Base-by-base conservation (phyloP, 2,797 vertebrate genomes). In the Sylvilagus floridanus region DNA sequence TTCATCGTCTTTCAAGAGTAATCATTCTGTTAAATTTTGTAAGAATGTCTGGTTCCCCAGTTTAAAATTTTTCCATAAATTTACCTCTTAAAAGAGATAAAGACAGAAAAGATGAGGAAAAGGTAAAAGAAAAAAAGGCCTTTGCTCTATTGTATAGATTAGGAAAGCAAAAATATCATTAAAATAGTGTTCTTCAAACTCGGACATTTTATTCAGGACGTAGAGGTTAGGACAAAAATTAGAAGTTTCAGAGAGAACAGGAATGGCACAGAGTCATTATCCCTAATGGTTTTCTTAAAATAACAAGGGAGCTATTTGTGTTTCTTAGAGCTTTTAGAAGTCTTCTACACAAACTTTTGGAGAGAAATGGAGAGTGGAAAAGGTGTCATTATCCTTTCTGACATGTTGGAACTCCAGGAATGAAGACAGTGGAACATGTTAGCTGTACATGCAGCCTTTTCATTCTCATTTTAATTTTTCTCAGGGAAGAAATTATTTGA, bases 1-100 rank as follows among this genome's bases (percentile, higher is more conserved):
- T 54, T 32, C 14, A 47, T 84, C 22, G 21, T 5, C 16, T 76
- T 92, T 90, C n/a, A 92, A 91, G 91, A 84, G 14, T 8, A 42
- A 78, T 73, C 52, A 37, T 79, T 26, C 35, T 81, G 4, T 72
- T 37, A 42, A 4, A 12, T 72, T 96, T 91, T 84, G 5, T 81
- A 28, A 83, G 2, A 92, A 81, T 71, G 14, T 32, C 26, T 90
- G 14, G 21, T 91, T 54, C 63, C 4, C 19, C 28, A 65, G n/a
- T 1, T 1, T 7, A 26, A 72, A 78, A 35, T n/a, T 28, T 47
- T 88, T 11, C 28, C 32, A 63, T 32, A 71, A 57, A 65, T 32
- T 17, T 82, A 35, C 7, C 5, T 17, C 54, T 88, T n/a, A 37
- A 62, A 82, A 5, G 8, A 52, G 69, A 82, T 35, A 19, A 52